These are phyloP conservation scores for Yponomeuta sedellus DNA, from an alignment of 2,888 invertebrate genomes.

Conservation along the genomic window DNA sequence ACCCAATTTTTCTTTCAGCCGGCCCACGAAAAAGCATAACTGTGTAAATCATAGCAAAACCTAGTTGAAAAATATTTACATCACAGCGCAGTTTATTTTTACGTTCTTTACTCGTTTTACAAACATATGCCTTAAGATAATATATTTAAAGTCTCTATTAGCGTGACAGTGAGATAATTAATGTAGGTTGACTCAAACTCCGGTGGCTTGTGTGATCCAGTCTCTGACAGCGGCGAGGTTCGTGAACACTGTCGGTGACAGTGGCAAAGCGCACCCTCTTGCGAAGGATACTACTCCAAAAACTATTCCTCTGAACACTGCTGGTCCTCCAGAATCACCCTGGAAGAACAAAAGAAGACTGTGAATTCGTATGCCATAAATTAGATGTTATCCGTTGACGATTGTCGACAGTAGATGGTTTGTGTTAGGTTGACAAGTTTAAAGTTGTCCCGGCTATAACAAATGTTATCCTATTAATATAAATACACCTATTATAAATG, in stretches of 20 bases:
- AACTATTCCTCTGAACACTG: constrained; percentile 62
- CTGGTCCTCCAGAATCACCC: constrained; percentile 71
- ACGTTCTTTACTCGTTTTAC: background rate
- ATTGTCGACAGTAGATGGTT: too few species aligned
- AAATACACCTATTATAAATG: too few species aligned
- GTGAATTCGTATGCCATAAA: background rate
- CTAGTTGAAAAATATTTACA: constrained; percentile 3
- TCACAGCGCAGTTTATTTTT: constrained; percentile 1
- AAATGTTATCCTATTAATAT: too few species aligned
- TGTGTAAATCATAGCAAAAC: background rate
- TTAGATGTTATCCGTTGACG: too few species aligned
- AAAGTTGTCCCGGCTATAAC: too few species aligned
- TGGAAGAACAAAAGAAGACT: constrained; percentile 31
- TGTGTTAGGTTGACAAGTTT: too few species aligned
- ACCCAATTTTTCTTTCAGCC: constrained; percentile 34
- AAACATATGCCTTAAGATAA: background rate
- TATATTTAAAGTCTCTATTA: background rate
- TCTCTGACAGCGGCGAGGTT: constrained; percentile 58
- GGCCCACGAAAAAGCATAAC: constrained; percentile 21
- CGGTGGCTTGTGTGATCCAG: constrained; percentile 64
- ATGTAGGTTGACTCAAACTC: constrained; percentile 40
- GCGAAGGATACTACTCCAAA: constrained; percentile 70
- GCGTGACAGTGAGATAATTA: constrained; percentile 11
- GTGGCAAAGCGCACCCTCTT: constrained; percentile 64
- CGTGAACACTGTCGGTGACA: constrained; percentile 68